A percentile compares a stretch with the other conserved stretches of the same genome.
phyloP scores from a whole-genome alignment of 2,888 invertebrate genomes.

The Allophyes oxyacanthae region DNA sequence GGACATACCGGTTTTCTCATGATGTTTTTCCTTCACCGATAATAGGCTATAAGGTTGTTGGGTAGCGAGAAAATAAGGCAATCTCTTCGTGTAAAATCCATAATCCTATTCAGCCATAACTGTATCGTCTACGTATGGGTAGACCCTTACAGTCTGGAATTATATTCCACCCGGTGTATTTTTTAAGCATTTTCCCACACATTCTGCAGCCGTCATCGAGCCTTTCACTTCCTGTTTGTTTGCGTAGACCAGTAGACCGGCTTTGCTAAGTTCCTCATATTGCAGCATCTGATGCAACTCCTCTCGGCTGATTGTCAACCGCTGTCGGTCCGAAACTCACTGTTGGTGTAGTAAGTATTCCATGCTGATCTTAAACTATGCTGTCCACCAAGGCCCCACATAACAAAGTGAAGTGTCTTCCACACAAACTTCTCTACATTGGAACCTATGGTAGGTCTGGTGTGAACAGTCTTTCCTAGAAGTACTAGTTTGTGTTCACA shows the following conservation, averaged over 20 bases:
- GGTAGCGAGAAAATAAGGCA: too few species aligned
- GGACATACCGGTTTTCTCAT: too few species aligned
- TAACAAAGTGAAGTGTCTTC: slow-evolving; percentile 99
- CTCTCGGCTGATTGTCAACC: slow-evolving; percentile 96
- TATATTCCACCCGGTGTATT: too few species aligned
- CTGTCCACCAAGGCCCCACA: slow-evolving; percentile 99
- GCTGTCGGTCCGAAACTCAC: slow-evolving; percentile 98
- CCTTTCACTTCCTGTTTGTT: slow-evolving; percentile 93
- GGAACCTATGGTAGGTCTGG: slow-evolving; percentile 99
- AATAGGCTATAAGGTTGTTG: too few species aligned
- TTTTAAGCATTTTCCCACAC: too few species aligned
- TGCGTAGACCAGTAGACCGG: slow-evolving; percentile 98
- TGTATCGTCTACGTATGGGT: too few species aligned
- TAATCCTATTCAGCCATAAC: too few species aligned
- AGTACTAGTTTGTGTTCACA: slow-evolving; percentile 93
- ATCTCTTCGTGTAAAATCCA: too few species aligned
- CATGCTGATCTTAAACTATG: slow-evolving; percentile 98
- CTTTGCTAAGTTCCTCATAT: slow-evolving; percentile 97
- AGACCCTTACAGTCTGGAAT: too few species aligned
- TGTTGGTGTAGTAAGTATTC: slow-evolving; percentile 99
- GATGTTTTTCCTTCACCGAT: too few species aligned
- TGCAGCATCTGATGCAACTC: slow-evolving; percentile 98
- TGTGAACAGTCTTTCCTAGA: slow-evolving; percentile 99
- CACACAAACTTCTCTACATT: slow-evolving; percentile 99
- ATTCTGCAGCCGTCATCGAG: slow-evolving; percentile 40